Base-by-base conservation (phyloP, 2,797 vertebrate genomes). In the Hydrocynus forskahlii region DNA sequence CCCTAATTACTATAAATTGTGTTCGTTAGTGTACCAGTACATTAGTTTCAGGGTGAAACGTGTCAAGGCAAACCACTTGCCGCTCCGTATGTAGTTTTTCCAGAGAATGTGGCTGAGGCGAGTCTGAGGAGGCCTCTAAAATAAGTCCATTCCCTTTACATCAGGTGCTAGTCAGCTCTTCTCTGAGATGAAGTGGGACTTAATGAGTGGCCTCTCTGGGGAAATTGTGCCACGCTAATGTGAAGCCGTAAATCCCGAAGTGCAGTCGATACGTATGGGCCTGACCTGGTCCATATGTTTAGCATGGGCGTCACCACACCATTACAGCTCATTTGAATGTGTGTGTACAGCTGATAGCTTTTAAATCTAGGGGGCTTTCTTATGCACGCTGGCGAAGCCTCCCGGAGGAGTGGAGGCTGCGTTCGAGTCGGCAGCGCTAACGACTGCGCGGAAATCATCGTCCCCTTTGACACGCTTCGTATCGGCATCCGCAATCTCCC, bases 1-100 rank as follows among this genome's bases (percentile, higher is more conserved):
- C 52, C 72, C 43, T 72, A 82, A 86, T 84, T 75, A 77, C 60
- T 7, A 35, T 67, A 78, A 86, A 78, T 71, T 74, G 67, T 50
- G 40, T 69, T 84, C 74, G 64, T 77, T 75, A 86, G 62, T 67
- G 74, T 55, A 48, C n/a, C 29, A 71, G 73, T 57, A 59, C 62
- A 77, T 80, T 76, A 74, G 62, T 59, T 55, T 75, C 79, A 72
- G 64, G 19, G 75, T 54, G 63, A 66, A 52, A 76, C 64, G 55
- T 6, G 75, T 45, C 50, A n/a, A 25, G 7, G 45, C 71, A 71
- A 43, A 21, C 45, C 54, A 43, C 10, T 68, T 23, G 60, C 23
- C 62, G 35, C 55, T 68, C 12, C 19, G 12, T 25, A 55, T 79
- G 43, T 48, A 35, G 68, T 50, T 35, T n/a, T 38, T 76, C 35